Percentiles rank a stretch among this genome's conserved stretches.
These are phyloP conservation scores for Pipistrellus kuhlii DNA, from an alignment of 2,797 vertebrate genomes.

Conservation along the genomic window DNA sequence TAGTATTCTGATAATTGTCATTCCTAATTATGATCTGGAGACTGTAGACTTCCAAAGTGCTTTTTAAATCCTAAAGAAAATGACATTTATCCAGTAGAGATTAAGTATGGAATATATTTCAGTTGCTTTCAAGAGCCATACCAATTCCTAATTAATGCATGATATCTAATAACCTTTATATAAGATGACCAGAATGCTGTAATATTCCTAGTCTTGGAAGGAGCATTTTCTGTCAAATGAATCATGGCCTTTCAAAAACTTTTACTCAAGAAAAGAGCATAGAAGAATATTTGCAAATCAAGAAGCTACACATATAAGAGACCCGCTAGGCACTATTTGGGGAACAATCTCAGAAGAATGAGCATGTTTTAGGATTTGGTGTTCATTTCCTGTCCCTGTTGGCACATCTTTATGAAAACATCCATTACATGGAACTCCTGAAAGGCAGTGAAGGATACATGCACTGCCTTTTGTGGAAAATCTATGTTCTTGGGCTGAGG, in stretches of 20 bases:
- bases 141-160: slow-evolving; percentile 37
- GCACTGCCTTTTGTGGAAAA: not conserved
- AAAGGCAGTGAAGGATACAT: not conserved
- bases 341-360: not conserved
- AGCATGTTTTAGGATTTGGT: not conserved
- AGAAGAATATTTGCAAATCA: not conserved
- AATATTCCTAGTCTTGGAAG: slow-evolving; percentile 3
- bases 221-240: slow-evolving; percentile 4
- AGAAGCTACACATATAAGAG: not conserved
- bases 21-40: slow-evolving; percentile 33
- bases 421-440: not conserved
- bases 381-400: not conserved
- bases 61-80: slow-evolving; percentile 49
- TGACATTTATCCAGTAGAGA: slow-evolving; percentile 43
- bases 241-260: not conserved
- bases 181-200: not conserved
- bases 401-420: not conserved
- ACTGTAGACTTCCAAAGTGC: slow-evolving; percentile 30
- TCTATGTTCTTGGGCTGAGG: not conserved
- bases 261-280: not conserved
- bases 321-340: not conserved
- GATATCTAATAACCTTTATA: slow-evolving; percentile 33
- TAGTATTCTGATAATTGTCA: not conserved
- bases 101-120: slow-evolving; percentile 39
- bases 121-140: not conserved